Conservation (phyloP, 2,113 vertebrate genomes). For the Toxotes chatareus region DNA sequence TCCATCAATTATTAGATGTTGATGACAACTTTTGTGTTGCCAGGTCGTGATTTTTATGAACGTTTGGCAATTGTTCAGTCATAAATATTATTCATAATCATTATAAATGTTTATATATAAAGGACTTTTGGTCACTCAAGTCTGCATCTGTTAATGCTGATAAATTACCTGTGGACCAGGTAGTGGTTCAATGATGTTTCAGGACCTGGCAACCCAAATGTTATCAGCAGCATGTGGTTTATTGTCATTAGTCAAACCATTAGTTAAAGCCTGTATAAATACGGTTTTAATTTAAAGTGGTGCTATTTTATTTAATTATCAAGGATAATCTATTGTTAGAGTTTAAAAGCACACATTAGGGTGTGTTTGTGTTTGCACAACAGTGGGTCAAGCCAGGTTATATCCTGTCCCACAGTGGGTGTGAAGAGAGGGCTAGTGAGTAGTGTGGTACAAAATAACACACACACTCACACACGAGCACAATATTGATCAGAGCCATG, state of each 20-base stretch:
- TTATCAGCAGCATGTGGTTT: background rate
- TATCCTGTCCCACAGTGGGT: slow-evolving; percentile 27
- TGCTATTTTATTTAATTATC: background rate
- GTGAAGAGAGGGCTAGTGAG: slow-evolving; percentile 25
- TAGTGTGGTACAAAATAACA: slow-evolving; percentile 14
- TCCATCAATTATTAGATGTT: too few relatives aligned
- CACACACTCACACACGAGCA: background rate
- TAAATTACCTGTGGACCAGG: background rate
- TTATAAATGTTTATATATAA: background rate
- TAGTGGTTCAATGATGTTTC: background rate
- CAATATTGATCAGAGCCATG: slow-evolving; percentile 38
- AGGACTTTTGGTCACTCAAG: too few relatives aligned
- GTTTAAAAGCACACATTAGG: slow-evolving; percentile 13
- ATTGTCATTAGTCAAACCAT: background rate
- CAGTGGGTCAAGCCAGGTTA: slow-evolving; percentile 19
- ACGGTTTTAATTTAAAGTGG: background rate
- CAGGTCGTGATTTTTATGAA: too few relatives aligned
- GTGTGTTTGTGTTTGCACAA: slow-evolving; percentile 40
- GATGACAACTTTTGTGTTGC: too few relatives aligned
- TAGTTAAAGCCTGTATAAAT: too few relatives aligned
- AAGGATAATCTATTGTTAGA: background rate
- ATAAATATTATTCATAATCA: background rate
- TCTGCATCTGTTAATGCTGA: too few relatives aligned
- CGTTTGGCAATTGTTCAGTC: too few relatives aligned
- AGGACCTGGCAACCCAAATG: background rate